Conservation (phyloP, 2,888 invertebrate species). For the Campoplex capitator region DNA sequence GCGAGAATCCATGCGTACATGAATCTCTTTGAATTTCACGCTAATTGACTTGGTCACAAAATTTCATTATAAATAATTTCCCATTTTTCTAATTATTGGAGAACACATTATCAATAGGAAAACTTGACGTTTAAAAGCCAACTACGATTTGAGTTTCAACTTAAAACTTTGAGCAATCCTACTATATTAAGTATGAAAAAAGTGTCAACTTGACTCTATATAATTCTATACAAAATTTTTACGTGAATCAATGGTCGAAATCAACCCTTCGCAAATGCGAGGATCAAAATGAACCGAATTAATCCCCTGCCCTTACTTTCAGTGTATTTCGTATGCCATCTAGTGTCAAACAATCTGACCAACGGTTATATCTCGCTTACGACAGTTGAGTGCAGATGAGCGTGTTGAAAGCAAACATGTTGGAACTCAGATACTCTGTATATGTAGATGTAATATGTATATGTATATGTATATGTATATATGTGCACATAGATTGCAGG, state of each 20-base stretch:
- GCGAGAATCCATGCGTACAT: background rate
- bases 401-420: slow-evolving; percentile 21
- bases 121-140: background rate
- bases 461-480: background rate
- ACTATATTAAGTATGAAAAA: too few species aligned
- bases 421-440: background rate
- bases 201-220: too few species aligned
- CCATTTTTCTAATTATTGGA: background rate
- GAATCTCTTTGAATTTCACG: background rate
- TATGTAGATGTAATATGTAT: background rate
- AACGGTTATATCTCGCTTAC: slow-evolving; percentile 30
- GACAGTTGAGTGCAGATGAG: slow-evolving; percentile 19
- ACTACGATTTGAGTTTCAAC: too few species aligned
- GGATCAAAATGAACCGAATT: background rate
- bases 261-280: background rate
- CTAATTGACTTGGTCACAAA: background rate
- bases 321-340: background rate
- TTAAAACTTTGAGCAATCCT: too few species aligned
- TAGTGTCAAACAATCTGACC: background rate
- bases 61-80: background rate
- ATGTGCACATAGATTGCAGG: slow-evolving; percentile 40
- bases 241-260: too few species aligned
- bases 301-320: background rate
- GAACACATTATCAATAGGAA: background rate
- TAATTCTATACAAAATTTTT: too few species aligned